phyloP scores from a whole-genome alignment of 1,140 invertebrate genomes.

The Cyclina sinensis region DNA sequence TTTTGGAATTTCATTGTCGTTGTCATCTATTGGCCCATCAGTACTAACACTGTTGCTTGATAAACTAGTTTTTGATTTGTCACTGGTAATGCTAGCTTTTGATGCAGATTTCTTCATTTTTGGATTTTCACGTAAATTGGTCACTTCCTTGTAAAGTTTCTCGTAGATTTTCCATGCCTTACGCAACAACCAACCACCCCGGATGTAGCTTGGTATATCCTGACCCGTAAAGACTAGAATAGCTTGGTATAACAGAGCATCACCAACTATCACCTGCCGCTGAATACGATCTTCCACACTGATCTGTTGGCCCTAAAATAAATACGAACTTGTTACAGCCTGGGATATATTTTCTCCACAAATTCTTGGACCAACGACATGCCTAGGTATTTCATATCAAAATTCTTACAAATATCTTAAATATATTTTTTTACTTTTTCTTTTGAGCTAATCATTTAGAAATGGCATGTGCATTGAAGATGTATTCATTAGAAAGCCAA shows the following conservation, averaged over 20 bases:
- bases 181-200: conserved; percentile 91
- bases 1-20: conserved; percentile 80
- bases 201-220: conserved; percentile 91
- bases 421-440: too few species aligned
- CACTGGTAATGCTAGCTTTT: conserved; percentile 53
- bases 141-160: conserved; percentile 89
- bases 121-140: conserved; percentile 87
- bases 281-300: conserved; percentile 88
- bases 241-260: conserved; percentile 90
- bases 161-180: conserved; percentile 93
- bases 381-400: too few species aligned
- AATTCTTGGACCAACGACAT: too few species aligned
- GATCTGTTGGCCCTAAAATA: conserved; percentile 69
- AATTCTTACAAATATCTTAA: too few species aligned
- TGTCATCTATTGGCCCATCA: conserved; percentile 73
- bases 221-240: conserved; percentile 90
- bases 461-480: too few species aligned
- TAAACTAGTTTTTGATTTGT: conserved; percentile 33
- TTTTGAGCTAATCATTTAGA: too few species aligned
- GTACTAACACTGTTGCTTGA: conserved; percentile 36
- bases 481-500: too few species aligned
- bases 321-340: too few species aligned
- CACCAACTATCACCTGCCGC: conserved; percentile 91
- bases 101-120: conserved; percentile 73
- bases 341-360: too few species aligned